These are phyloP conservation scores for Phoxinus dragarum DNA, from an alignment of 2,797 vertebrate species.

Conservation along the genomic window DNA sequence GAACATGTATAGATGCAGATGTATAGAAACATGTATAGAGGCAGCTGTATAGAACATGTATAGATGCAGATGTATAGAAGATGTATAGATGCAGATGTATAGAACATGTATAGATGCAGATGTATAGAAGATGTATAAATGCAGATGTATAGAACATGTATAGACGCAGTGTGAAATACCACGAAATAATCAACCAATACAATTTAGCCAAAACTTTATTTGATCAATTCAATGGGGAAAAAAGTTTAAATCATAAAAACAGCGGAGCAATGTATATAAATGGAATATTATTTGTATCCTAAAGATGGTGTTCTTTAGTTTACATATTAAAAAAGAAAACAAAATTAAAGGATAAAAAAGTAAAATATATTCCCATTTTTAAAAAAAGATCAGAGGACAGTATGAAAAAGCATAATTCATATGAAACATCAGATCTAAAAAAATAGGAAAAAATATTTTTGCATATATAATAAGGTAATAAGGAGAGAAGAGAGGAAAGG, in stretches of 20 bases:
- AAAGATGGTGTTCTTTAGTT: slow-evolving; percentile 82
- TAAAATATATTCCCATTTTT: slow-evolving; percentile 79
- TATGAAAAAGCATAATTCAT: slow-evolving; percentile 74
- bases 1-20: too few relatives aligned
- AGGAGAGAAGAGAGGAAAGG: slow-evolving; percentile 68
- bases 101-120: too few relatives aligned
- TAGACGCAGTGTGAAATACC: too few relatives aligned
- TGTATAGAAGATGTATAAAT: too few relatives aligned
- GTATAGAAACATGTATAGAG: too few relatives aligned
- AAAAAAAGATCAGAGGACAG: slow-evolving; percentile 72
- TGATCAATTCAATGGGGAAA: slow-evolving; percentile 76
- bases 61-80: too few relatives aligned
- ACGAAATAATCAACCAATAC: slow-evolving; percentile 20
- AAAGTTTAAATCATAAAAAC: slow-evolving; percentile 76
- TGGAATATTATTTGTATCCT: slow-evolving; percentile 83
- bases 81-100: too few relatives aligned
- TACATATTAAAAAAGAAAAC: slow-evolving; percentile 66
- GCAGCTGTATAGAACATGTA: too few relatives aligned
- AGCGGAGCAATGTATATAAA: slow-evolving; percentile 76
- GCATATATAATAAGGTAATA: slow-evolving; percentile 64
- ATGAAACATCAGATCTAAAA: slow-evolving; percentile 74
- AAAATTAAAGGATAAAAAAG: slow-evolving; percentile 66
- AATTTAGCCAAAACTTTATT: slow-evolving; percentile 80
- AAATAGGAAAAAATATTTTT: slow-evolving; percentile 62
- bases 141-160: too few relatives aligned